Conservation (phyloP, 2,797 vertebrate genomes). For the Eulemur coronatus region DNA sequence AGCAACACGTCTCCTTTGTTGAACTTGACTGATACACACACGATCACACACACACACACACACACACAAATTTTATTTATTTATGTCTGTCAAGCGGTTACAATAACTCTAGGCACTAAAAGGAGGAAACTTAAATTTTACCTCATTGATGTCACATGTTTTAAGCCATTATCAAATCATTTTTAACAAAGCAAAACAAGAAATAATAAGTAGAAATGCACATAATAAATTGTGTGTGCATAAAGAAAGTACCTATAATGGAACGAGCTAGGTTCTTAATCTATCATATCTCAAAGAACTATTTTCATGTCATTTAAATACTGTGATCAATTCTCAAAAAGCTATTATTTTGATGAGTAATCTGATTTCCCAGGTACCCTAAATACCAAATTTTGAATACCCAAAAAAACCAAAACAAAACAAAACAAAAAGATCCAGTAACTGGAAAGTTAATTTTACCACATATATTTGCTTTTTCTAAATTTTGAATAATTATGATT, state of each 20-base stretch:
- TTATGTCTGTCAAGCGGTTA: background rate
- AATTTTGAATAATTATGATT: constrained; percentile 4
- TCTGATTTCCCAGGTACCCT: background rate
- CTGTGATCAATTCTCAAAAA: background rate
- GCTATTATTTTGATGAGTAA: background rate
- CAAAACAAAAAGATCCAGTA: background rate
- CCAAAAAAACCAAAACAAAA: background rate
- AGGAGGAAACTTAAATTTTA: background rate
- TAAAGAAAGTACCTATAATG: background rate
- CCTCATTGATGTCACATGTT: background rate
- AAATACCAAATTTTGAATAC: background rate
- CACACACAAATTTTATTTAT: background rate
- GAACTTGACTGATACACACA: background rate
- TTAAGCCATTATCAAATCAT: background rate
- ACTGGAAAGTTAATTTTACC: background rate
- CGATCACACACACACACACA: background rate
- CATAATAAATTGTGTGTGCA: background rate
- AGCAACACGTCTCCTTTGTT: background rate
- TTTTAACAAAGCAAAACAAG: background rate
- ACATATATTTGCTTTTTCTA: background rate
- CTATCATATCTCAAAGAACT: background rate
- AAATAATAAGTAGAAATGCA: background rate
- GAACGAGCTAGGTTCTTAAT: background rate
- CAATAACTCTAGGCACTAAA: background rate
- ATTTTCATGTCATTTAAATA: background rate